Percentiles rank a stretch among this genome's conserved stretches.
phyloP scores from a whole-genome alignment of 2,888 invertebrate genomes.

The Drosophila ezoana region DNA sequence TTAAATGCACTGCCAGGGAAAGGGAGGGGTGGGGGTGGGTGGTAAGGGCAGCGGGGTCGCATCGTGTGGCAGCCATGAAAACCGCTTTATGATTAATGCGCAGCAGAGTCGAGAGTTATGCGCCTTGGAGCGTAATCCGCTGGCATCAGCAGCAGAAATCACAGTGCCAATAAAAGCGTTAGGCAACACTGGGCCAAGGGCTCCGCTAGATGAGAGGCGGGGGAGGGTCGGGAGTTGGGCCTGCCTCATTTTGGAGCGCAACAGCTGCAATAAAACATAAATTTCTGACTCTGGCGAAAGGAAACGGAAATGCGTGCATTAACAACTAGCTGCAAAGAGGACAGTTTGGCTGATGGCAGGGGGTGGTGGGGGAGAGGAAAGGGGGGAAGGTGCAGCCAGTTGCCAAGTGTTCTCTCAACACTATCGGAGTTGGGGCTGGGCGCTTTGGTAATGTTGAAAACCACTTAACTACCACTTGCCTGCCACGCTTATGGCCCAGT shows the following conservation, averaged over 20 bases:
- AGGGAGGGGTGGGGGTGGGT: neutral
- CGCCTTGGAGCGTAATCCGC: constrained; percentile 65
- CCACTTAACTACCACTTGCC: constrained; percentile 63
- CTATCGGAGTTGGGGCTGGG: neutral
- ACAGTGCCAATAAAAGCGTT: constrained; percentile 72
- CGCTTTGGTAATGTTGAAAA: constrained; percentile 56
- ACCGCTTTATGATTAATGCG: constrained; percentile 75
- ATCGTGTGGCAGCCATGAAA: constrained; percentile 43
- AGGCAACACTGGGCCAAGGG: constrained; percentile 11
- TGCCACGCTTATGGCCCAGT: constrained; percentile 36
- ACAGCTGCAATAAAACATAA: constrained; percentile 73
- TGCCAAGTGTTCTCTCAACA: constrained; percentile 7
- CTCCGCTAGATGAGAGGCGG: neutral
- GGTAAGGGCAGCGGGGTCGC: neutral
- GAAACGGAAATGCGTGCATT: constrained; percentile 75
- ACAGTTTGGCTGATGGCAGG: neutral
- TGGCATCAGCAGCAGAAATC: constrained; percentile 63
- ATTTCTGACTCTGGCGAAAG: constrained; percentile 45
- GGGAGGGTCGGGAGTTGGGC: neutral
- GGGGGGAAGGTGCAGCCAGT: neutral
- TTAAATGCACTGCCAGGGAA: constrained; percentile 64
- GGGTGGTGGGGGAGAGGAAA: neutral
- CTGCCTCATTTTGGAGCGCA: constrained; percentile 27
- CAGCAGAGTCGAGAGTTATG: constrained; percentile 61
- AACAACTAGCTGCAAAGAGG: constrained; percentile 34